Base-by-base conservation (phyloP, 35 echinoderm and acorn worm genomes). In the Hemicentrotus pulcherrimus region DNA sequence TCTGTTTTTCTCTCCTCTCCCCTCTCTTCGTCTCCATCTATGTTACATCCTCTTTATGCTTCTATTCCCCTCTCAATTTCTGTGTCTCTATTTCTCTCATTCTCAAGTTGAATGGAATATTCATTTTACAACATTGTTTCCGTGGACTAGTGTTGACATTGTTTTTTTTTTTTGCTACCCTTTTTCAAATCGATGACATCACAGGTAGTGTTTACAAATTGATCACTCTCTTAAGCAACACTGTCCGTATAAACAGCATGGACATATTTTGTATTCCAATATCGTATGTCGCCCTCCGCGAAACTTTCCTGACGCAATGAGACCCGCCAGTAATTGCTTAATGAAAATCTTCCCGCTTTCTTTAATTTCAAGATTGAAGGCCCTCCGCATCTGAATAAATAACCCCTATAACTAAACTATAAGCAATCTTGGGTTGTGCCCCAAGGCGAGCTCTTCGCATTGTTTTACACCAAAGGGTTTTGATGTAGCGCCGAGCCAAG, bases 341-440 rank as follows among this genome's bases (percentile, higher is more conserved):
- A 78, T 78, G 65, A 78, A 78, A 78, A 78, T n/a, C 65, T 78
- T 78, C 65, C 65, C 7, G n/a, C 65, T 78, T 78, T 78, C 65
- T 78, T 78, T 78, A 78, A 78, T 78, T 78, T 78, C 65, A 78
- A 78, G 65, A 78, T 78, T 78, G 65, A 78, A 78, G 65, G 19
- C 65, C 18, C 19, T 22, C 65, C 18, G 65, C 65, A 78, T 78
- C 65, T 78, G 65, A 78, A 78, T 78, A 78, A 78, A 78, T 78
- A 78, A n/a, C 65, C 65, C 65, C 65, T 78, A 78, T 78, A 78
- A 78, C 65, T 22, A 22, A 78, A 78, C 65, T 78, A 78, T 78
- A 78, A 78, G 65, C 19, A 78, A 78, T 78, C 65, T 78, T 28
- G 65, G 65, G 65, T 78, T 78, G 19, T 78, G 24, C 19, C 65